A percentile compares a stretch with the other conserved stretches of the same genome.
phyloP scores from a whole-genome alignment of 2,797 vertebrate species.

The Moxostoma hubbsi region DNA sequence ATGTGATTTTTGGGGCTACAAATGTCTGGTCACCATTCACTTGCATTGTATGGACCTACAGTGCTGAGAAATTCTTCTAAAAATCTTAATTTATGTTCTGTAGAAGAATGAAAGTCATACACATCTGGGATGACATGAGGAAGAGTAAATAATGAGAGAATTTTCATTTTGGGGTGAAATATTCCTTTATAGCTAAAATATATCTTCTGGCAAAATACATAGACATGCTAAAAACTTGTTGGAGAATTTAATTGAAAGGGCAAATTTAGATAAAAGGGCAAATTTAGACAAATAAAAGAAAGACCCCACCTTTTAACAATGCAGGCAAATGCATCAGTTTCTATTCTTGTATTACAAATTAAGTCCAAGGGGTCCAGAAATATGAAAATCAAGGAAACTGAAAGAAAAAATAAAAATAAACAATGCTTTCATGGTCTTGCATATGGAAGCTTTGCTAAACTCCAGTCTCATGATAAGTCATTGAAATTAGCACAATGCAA shows the following conservation, averaged over 20 bases:
- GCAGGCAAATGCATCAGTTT: slow-evolving; percentile 3
- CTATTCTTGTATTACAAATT: neutral
- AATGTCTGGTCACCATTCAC: no score
- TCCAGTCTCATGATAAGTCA: no score
- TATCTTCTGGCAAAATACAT: slow-evolving; percentile 17
- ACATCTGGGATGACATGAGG: no score
- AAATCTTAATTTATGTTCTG: no score
- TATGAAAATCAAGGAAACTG: neutral
- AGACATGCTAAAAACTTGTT: slow-evolving; percentile 7
- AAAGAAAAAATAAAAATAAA: neutral
- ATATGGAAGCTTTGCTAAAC: neutral
- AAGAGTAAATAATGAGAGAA: no score
- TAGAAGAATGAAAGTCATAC: no score
- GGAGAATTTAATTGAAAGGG: slow-evolving; percentile 7
- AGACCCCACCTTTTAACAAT: slow-evolving; percentile 6
- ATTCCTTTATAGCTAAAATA: slow-evolving; percentile 20
- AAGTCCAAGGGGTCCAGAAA: neutral
- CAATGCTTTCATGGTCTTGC: neutral
- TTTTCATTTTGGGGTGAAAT: no score
- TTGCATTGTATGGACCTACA: no score
- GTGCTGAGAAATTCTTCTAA: no score
- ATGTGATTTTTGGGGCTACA: no score
- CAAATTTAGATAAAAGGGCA: neutral
- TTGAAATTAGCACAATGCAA: no score
- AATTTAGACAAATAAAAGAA: neutral